phyloP scores from a whole-genome alignment of 2,888 invertebrate species.

The Spialia ferax region DNA sequence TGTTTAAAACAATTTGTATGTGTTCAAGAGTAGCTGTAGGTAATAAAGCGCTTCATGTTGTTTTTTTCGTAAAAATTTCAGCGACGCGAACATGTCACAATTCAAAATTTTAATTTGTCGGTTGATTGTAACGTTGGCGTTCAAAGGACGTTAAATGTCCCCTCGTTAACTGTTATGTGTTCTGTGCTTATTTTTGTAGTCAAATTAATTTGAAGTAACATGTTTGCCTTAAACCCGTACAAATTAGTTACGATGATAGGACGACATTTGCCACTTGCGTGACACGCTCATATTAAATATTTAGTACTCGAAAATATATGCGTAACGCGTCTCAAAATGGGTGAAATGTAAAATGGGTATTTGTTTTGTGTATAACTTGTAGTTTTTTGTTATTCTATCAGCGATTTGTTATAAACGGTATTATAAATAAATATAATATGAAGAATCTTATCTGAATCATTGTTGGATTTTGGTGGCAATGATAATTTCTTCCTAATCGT shows the following conservation, averaged over 20 bases:
- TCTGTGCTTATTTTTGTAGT: conserved; percentile 17
- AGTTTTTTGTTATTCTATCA: too few relatives aligned
- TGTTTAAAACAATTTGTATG: conserved; percentile 17
- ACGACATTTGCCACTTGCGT: conserved; percentile 10
- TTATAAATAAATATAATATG: too few relatives aligned
- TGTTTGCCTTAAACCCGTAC: conserved; percentile 12
- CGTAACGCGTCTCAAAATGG: neutral
- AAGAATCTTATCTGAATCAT: too few relatives aligned
- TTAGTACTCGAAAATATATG: neutral
- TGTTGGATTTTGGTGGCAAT: too few relatives aligned
- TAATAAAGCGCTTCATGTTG: conserved; percentile 21
- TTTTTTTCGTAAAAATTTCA: conserved; percentile 20
- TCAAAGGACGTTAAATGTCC: conserved; percentile 21
- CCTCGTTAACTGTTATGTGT: conserved; percentile 20
- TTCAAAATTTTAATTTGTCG: conserved; percentile 18
- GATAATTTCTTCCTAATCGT: too few relatives aligned
- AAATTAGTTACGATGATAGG: conserved; percentile 11
- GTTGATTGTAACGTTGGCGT: conserved; percentile 21
- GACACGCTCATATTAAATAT: neutral
- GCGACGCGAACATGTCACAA: conserved; percentile 17
- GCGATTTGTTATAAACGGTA: too few relatives aligned
- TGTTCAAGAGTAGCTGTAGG: neutral
- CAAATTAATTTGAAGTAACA: conserved; percentile 12
- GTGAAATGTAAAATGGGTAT: neutral
- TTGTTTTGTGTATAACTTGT: too few relatives aligned